Percentiles rank a stretch among this genome's conserved stretches.
These are phyloP conservation scores for Hemicrepidius hirtus DNA, from an alignment of 2,888 invertebrate genomes.

Conservation along the genomic window DNA sequence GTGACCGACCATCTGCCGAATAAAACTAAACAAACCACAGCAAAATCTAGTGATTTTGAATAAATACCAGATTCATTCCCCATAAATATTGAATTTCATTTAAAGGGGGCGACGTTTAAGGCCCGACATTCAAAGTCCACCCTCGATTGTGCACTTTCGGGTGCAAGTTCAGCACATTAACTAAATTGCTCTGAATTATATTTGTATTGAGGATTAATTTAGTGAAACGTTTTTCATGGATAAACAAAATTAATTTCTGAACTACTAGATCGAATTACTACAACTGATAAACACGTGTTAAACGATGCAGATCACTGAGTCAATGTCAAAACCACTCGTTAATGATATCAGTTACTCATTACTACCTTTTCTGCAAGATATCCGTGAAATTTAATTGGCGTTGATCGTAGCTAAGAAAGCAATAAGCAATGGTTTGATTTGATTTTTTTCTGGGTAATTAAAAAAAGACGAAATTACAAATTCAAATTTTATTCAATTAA, in stretches of 20 bases:
- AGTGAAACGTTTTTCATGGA: neutral
- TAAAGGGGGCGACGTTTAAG: neutral
- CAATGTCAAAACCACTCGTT: constrained; percentile 30
- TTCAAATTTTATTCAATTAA: too few relatives aligned
- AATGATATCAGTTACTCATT: constrained; percentile 21
- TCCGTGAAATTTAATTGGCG: constrained; percentile 15
- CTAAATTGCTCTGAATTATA: constrained; percentile 19
- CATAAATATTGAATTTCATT: constrained; percentile 13
- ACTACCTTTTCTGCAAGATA: constrained; percentile 8
- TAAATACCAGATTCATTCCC: constrained; percentile 15
- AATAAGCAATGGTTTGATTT: neutral
- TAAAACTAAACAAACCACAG: constrained; percentile 27
- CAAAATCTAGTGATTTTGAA: constrained; percentile 16
- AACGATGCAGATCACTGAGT: constrained; percentile 20
- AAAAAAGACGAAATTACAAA: too few relatives aligned
- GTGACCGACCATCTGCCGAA: constrained; percentile 10
- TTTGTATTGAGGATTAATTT: constrained; percentile 7
- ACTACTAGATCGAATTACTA: constrained; percentile 6
- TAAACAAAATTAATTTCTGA: neutral
- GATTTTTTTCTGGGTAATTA: too few relatives aligned
- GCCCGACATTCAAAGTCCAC: neutral
- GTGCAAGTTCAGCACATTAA: constrained; percentile 21
- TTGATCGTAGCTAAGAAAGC: neutral
- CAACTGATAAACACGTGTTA: constrained; percentile 26
- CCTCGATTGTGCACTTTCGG: constrained; percentile 5